A percentile compares a stretch with the other conserved stretches of the same genome.
Conservation (phyloP, 2,113 vertebrate genomes). For the Dermatemys mawii region DNA sequence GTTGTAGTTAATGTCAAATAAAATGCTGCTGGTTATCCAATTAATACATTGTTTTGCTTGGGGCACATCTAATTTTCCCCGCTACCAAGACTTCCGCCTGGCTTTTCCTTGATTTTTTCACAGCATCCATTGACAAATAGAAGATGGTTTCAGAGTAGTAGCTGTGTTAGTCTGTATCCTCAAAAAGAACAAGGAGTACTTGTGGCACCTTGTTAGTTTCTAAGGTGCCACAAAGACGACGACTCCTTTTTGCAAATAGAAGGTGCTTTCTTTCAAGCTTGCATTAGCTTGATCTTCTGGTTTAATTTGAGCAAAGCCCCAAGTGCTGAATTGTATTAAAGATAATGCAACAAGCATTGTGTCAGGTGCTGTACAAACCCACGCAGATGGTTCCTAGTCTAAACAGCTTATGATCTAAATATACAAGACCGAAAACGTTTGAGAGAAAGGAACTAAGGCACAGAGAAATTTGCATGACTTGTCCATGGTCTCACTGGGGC, state of each 20-base stretch:
- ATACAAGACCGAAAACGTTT: not conserved
- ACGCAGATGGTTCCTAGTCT: not conserved
- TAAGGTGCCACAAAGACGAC: no score
- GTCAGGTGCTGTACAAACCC: not conserved
- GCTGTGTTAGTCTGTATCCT: no score
- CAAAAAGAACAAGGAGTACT: no score
- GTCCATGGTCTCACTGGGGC: not conserved
- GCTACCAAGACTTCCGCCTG: constrained; percentile 29
- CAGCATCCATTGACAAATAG: not conserved
- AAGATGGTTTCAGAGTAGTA: no score
- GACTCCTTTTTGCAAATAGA: no score
- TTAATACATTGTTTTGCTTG: constrained; percentile 49
- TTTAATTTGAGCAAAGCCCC: no score
- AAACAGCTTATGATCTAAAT: not conserved
- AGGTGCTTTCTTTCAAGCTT: not conserved
- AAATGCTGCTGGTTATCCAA: constrained; percentile 57
- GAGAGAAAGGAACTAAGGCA: not conserved
- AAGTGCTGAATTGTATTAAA: not conserved
- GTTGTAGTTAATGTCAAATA: not conserved
- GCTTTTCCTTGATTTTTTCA: not conserved
- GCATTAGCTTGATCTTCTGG: no score
- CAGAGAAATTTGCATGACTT: not conserved
- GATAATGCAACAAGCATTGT: not conserved
- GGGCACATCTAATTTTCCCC: constrained; percentile 38
- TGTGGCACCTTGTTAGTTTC: no score